These are phyloP conservation scores for Sarcophaga variegata DNA, from an alignment of 2,888 invertebrate species.

Conservation along the genomic window DNA sequence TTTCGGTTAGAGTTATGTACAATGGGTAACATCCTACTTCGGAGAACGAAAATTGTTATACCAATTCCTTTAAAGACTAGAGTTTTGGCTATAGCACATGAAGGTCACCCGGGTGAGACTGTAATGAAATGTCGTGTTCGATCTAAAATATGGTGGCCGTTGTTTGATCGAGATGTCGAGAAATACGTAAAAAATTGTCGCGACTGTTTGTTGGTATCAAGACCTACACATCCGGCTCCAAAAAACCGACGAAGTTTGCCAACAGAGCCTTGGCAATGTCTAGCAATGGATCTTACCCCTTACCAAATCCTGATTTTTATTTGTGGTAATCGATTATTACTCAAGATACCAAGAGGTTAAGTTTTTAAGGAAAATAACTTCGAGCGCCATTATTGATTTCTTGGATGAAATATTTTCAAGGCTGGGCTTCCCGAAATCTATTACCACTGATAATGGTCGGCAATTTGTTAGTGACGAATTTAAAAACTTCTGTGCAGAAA, in stretches of 20 bases:
- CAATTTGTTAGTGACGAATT: conserved; percentile 59
- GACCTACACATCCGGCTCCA: conserved; percentile 44
- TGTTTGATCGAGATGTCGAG: conserved; percentile 58
- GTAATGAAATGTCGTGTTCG: conserved; percentile 53
- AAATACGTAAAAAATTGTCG: conserved; percentile 56
- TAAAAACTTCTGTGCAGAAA: conserved; percentile 37
- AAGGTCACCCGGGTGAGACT: conserved; percentile 39
- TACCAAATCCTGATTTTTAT: conserved; percentile 47
- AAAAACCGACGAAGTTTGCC: conserved; percentile 38
- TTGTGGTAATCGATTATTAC: conserved; percentile 56
- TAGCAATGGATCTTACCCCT: conserved; percentile 45
- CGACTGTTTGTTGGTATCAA: conserved; percentile 48
- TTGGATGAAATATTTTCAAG: conserved; percentile 3
- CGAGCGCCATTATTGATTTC: conserved; percentile 5
- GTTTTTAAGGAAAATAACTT: conserved; percentile 42
- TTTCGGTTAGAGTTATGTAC: conserved; percentile 57
- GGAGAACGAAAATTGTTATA: conserved; percentile 56
- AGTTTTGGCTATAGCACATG: conserved; percentile 21
- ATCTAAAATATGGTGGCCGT: conserved; percentile 60
- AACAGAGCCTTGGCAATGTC: conserved; percentile 24
- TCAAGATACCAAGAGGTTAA: conserved; percentile 53
- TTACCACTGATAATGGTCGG: conserved; percentile 62
- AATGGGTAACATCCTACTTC: conserved; percentile 52
- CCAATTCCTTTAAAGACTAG: conserved; percentile 44
- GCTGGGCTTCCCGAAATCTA: conserved; percentile 39